Evolutionary conservation across 2,888 invertebrate genomes (phyloP), one percentile per base, ranked within the genome.

Genomic region (Mesorhabditis belari): DNA sequence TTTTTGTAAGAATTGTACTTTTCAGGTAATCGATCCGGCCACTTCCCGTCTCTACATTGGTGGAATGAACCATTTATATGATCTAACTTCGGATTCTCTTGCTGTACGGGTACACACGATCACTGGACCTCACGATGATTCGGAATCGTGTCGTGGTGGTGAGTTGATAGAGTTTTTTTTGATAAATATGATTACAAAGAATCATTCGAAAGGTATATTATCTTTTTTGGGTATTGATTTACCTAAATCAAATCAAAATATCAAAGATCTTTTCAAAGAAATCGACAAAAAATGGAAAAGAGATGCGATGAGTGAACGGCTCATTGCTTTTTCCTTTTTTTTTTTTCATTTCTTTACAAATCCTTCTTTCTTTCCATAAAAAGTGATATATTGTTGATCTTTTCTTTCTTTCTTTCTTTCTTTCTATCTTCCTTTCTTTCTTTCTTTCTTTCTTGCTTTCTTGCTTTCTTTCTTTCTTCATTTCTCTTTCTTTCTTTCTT

Each of bases 1-100:
- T 5, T 21, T 5, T 5, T n/a, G n/a, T n/a, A n/a, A n/a, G n/a
- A n/a, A n/a, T n/a, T n/a, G n/a, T n/a, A 35, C n/a, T 35, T 63
- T 67, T 29, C 57, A 73, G 76, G 76, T 73, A 4, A 65, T 74
- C 59, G 76, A 76, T 60, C 71, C 73, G 49, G 67, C 74, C 24
- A 76, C 77, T 9, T 71, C 70, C 49, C 69, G 77, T 54, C 66
- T 79, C 5, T 79, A 78, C 62, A 73, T 79, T 21, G 79, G 79
- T n/a, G 79, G 71, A 27, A 75, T 79, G 49, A 76, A 79, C 58
- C 72, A 73, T 54, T 65, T 79, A n/a, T 79, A 77, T 65, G 79
- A 79, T 55, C 58, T 79, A 49, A 64, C 62, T 19, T 68, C 75
- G 6, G 67, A 61, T 57, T 71, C 73, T 57, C 60, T 79, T 49